Base-by-base conservation (phyloP, 2,888 invertebrate genomes). In the Notodonta dromedarius region DNA sequence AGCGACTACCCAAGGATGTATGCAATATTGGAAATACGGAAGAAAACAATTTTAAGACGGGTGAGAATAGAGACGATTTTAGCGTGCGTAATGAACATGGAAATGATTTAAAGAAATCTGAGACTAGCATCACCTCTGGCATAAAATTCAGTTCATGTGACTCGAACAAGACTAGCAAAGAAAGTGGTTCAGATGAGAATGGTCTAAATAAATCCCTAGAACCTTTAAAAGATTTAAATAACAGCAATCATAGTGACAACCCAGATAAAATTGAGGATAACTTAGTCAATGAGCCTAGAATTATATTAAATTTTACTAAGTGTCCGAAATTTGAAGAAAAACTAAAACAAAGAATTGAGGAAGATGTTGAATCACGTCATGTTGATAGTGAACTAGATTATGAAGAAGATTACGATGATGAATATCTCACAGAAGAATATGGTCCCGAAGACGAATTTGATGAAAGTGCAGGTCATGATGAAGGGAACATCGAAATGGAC, bases 241-340 rank as follows among this genome's bases (percentile, higher is more conserved):
- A 12, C 4, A 32, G 32, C 32, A 5, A 11, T 52, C 24, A 16
- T 24, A 24, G 5, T 32, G 12, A 32, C 52, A 46, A n/a, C 0
- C 44, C 7, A 46, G n/a, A 46, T 46, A n/a, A n/a, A 46, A n/a
- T n/a, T 46, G n/a, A n/a, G 46, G 5, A 39, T 35, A 61, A 57
- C 32, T 24, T 58, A 54, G 56, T 32, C 16, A 62, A 55, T 50
- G 60, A 65, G 14, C 82, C 79, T 56, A 83, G 74, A 62, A 71
- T 88, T 40, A 69, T 86, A 53, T 79, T 86, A 57, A 81, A 79
- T 39, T 87, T 89, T 51, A 82, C 56, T 4, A 70, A 58, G 65
- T 80, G 73, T 60, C 61, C 74, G 8, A 76, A 84, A 65, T 80
- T 79, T 55, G 79, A 79, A 62, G 60, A 70, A 35, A 76, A 58